A percentile compares a stretch with the other conserved stretches of the same genome.
Evolutionary conservation across 2,113 vertebrate species (phyloP).

Genomic region (Zosterops borbonicus): DNA sequence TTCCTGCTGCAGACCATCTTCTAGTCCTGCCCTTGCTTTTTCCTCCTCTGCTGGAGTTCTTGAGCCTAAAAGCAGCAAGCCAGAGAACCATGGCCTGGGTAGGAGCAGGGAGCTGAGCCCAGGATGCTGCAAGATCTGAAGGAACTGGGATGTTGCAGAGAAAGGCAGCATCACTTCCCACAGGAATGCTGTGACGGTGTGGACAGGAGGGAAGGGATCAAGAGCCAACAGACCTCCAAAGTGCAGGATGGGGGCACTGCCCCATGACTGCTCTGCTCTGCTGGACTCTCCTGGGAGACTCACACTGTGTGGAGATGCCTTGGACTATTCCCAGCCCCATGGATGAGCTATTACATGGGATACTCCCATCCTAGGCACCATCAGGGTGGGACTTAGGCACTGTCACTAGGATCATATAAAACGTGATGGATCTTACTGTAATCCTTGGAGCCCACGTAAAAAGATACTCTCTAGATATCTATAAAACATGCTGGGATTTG

Average conservation of each 20-base stretch:
- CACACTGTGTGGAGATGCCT: fast-evolving
- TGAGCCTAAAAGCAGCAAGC: not conserved
- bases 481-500: slow-evolving; percentile 59
- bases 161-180: not conserved
- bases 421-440: slow-evolving; percentile 41
- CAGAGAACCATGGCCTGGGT: not conserved
- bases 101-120: not conserved
- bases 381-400: not conserved
- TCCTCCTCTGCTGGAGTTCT: not conserved
- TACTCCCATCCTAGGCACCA: not conserved
- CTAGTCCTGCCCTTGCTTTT: not conserved
- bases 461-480: slow-evolving; percentile 45
- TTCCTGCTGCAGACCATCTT: fast-evolving
- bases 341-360: not conserved
- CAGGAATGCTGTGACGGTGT: fast-evolving
- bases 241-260: not conserved
- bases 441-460: slow-evolving; percentile 15
- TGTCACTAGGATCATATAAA: slow-evolving; percentile 44
- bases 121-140: not conserved
- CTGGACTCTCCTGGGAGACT: not conserved
- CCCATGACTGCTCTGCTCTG: not conserved
- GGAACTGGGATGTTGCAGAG: not conserved
- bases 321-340: not conserved
- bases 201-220: not conserved
- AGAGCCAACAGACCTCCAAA: fast-evolving